Evolutionary conservation across 1,140 invertebrate genomes (phyloP), one percentile per base, ranked within the genome.

Genomic region (Zaprionus taronus): DNA sequence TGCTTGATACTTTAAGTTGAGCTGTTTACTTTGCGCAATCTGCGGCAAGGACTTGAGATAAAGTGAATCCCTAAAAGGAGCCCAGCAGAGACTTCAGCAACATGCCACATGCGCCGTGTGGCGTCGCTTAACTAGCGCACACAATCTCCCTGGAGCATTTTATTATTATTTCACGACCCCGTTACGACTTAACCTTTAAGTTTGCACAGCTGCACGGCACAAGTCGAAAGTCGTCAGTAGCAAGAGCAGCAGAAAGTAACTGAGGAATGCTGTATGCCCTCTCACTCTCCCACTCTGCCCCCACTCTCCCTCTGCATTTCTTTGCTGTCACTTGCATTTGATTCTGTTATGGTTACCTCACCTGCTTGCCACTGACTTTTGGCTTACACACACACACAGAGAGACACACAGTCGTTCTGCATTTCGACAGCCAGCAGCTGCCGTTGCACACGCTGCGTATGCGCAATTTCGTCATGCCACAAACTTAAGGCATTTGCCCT

Each of bases 281-380:
- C 6, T 1, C 28, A 9, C 6, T 9, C 28, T 20, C n/a, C 17
- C n/a, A 2, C 17, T 47, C 44, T 5, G 5, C 17, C 44, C 11
- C 11, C 17, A 5, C 9, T 17, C 47, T 5, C 9, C 0, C 47
- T 5, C 22, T 36, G 69, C 53, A 63, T 68, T 58, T 64, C 53
- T 64, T 73, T 58, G 75, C 75, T 68, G 58, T 73, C 75, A 77
- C 38, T 68, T 68, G 70, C 64, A 68, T 53, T 49, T n/a, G 26
- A 47, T 47, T 47, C 56, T 31, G 66, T 17, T 56, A 38, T 41
- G 38, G 72, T 14, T 49, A 9, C 6, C 53, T 14, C 38, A 9
- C 2, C 38, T 44, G 34, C 41, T 12, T 38, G 65, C 36, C 28
- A 57, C 12, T 56, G 51, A 57, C 57, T 60, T 38, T 72, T 53